A percentile compares a stretch with the other conserved stretches of the same genome.
These are phyloP conservation scores for Garra rufa DNA, from an alignment of 2,113 vertebrate species.

Conservation along the genomic window DNA sequence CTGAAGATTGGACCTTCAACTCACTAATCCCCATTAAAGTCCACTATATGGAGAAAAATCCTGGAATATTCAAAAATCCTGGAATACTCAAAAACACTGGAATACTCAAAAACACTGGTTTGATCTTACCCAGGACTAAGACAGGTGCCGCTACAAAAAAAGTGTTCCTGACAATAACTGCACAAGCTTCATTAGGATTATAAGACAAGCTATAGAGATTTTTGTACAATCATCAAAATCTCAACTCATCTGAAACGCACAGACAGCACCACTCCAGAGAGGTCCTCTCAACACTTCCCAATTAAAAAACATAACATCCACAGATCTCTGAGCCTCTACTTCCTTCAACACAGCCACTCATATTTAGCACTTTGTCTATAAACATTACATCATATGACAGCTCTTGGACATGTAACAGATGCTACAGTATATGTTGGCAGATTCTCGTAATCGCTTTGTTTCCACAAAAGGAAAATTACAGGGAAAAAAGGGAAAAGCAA, in stretches of 20 bases:
- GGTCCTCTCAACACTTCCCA: conserved; percentile 42
- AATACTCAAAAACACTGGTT: neutral
- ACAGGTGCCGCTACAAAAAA: neutral
- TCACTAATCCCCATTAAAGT: too few relatives aligned
- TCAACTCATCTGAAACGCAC: conserved; percentile 37
- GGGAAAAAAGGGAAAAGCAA: too few relatives aligned
- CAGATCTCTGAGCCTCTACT: conserved; percentile 32
- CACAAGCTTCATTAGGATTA: conserved; percentile 1
- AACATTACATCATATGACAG: conserved; percentile 37
- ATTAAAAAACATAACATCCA: conserved; percentile 46
- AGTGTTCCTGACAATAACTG: neutral
- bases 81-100: too few relatives aligned
- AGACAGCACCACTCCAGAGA: conserved; percentile 42
- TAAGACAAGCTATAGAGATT: conserved; percentile 21
- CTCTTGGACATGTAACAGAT: conserved; percentile 52
- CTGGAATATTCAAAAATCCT: too few relatives aligned
- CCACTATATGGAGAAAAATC: too few relatives aligned
- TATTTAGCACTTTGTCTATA: conserved; percentile 28
- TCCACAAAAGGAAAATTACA: too few relatives aligned
- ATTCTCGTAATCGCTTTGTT: conserved; percentile 50
- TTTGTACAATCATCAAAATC: conserved; percentile 48
- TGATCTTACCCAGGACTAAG: neutral
- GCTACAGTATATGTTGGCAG: conserved; percentile 25
- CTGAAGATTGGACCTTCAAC: too few relatives aligned
- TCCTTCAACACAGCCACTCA: conserved; percentile 32